Evolutionary conservation across 2,113 vertebrate species (phyloP).

Genomic region (Malurus elegans): DNA sequence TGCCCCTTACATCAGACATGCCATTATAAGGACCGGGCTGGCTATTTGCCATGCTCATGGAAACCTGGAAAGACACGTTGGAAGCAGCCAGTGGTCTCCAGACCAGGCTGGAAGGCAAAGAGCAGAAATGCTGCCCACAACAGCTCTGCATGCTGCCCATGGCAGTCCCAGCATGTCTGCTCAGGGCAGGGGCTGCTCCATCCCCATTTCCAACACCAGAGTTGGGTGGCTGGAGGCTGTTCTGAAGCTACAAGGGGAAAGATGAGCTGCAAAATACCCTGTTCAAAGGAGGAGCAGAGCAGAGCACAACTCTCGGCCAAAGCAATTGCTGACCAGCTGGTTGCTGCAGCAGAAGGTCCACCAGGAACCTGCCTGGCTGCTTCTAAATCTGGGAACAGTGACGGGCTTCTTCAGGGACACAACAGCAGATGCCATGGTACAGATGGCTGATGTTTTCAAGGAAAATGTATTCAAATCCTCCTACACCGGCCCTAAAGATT

Average conservation of each 20-base stretch:
- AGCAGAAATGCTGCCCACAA: background rate
- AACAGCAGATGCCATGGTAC: background rate
- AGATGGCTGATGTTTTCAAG: background rate
- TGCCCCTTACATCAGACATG: fast-evolving
- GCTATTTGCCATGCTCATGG: background rate
- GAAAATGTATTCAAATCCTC: background rate
- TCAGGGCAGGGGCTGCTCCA: fast-evolving
- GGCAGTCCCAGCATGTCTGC: background rate
- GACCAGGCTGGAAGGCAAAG: background rate
- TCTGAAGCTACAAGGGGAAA: fast-evolving
- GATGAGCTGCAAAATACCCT: background rate
- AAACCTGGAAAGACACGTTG: background rate
- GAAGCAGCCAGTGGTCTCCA: background rate
- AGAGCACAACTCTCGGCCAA: fast-evolving
- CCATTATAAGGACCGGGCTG: fast-evolving
- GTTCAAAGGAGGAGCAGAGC: background rate
- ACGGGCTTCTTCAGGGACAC: background rate
- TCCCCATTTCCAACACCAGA: fast-evolving
- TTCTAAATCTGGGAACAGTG: fast-evolving
- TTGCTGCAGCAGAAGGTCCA: background rate
- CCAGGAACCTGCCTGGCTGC: background rate
- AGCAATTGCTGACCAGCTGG: background rate
- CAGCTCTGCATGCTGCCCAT: background rate
- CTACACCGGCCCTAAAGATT: background rate
- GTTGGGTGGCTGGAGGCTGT: fast-evolving